These are phyloP conservation scores for Hepsetus odoe DNA, from an alignment of 2,113 vertebrate genomes.

Conservation along the genomic window DNA sequence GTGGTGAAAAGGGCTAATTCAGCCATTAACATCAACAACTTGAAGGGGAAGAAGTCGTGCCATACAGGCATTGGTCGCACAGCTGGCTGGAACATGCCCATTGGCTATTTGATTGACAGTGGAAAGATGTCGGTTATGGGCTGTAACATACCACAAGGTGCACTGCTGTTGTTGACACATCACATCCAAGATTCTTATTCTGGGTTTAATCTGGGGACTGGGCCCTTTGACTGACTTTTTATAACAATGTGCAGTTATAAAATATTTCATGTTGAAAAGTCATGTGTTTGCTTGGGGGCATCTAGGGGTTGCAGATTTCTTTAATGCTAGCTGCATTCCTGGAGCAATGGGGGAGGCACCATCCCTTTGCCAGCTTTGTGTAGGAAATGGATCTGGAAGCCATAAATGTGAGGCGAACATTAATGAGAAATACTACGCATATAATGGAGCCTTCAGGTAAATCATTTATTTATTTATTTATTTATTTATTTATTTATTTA, in stretches of 20 bases:
- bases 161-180: neutral
- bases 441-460: conserved; percentile 93
- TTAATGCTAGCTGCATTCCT: conserved; percentile 88
- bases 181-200: neutral
- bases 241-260: neutral
- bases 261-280: neutral
- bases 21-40: conserved; percentile 79
- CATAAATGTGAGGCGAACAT: conserved; percentile 73
- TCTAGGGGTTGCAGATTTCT: conserved; percentile 87
- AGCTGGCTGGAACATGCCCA: conserved; percentile 88
- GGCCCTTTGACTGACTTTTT: neutral
- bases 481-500: neutral
- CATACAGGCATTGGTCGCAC: conserved; percentile 90
- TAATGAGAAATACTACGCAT: conserved; percentile 84
- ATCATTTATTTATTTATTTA: neutral
- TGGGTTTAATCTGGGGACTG: neutral
- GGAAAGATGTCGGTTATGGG: conserved; percentile 87
- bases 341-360: conserved; percentile 74
- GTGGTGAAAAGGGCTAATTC: conserved; percentile 79
- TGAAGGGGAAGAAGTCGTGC: conserved; percentile 83
- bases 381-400: conserved; percentile 69
- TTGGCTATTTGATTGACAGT: conserved; percentile 85
- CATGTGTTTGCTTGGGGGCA: neutral
- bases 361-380: conserved; percentile 86
- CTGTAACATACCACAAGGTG: conserved; percentile 82